phyloP scores from a whole-genome alignment of 2,888 invertebrate species.

The Crossocerus cetratus region DNA sequence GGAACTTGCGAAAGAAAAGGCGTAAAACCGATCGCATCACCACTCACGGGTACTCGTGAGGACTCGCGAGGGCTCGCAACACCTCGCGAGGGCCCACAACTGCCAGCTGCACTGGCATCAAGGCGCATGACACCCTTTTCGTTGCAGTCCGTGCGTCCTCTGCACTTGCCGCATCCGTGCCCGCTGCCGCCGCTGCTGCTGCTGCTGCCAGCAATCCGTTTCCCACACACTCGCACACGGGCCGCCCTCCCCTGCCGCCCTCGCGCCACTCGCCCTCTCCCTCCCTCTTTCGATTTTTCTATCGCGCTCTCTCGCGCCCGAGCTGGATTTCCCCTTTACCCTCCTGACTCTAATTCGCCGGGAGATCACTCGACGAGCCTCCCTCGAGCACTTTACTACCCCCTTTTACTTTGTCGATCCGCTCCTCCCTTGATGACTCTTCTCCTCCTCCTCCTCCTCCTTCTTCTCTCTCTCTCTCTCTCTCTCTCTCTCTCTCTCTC shows the following conservation, averaged over 20 bases:
- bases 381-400: background rate
- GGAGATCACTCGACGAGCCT: background rate
- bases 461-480: background rate
- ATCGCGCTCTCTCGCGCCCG: background rate
- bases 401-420: background rate
- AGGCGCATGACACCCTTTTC: conserved; percentile 65
- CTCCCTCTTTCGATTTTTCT: background rate
- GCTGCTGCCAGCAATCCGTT: background rate
- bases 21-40: too few relatives aligned
- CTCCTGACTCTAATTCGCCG: background rate
- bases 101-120: conserved; percentile 42
- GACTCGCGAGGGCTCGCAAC: too few relatives aligned
- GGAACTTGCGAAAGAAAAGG: too few relatives aligned
- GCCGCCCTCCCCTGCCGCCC: background rate
- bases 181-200: conserved; percentile 54
- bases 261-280: background rate
- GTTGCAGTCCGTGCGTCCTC: conserved; percentile 69
- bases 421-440: conserved; percentile 4
- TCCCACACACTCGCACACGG: background rate
- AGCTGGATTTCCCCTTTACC: conserved; percentile 4
- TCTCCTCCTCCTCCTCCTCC: background rate
- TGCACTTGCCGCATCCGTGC: conserved; percentile 66
- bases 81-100: background rate
- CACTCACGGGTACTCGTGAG: too few relatives aligned
- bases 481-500: too few relatives aligned